Conservation (phyloP, 2,113 vertebrate species). For the Vulpes vulpes region DNA sequence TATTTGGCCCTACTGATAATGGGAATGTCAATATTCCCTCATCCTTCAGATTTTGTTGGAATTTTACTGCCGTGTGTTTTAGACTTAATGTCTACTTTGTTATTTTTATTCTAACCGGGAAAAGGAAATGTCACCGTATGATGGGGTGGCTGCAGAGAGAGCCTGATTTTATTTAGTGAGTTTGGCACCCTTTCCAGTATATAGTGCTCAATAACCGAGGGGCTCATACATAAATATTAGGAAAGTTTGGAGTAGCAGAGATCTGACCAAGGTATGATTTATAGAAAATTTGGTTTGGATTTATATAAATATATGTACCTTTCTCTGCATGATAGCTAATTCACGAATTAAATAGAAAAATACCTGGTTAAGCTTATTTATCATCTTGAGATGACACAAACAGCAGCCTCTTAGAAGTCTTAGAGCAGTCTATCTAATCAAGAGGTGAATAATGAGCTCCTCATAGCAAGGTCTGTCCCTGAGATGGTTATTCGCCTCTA, state of each 20-base stretch:
- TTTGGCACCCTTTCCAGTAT: neutral
- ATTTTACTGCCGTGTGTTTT: constrained; percentile 17
- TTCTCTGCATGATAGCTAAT: constrained; percentile 11
- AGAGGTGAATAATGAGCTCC: neutral
- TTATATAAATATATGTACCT: neutral
- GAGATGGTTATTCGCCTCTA: neutral
- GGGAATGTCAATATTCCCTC: neutral
- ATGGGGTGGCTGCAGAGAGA: neutral
- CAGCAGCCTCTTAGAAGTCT: neutral
- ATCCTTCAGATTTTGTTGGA: constrained; percentile 38
- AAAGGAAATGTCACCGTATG: neutral
- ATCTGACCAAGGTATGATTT: neutral
- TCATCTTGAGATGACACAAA: constrained; percentile 14
- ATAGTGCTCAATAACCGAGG: neutral
- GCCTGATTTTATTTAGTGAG: neutral
- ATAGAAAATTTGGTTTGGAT: constrained; percentile 24
- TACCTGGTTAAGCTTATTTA: neutral
- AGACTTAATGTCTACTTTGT: constrained; percentile 31
- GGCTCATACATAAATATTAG: neutral
- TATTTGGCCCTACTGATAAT: neutral
- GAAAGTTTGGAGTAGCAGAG: neutral
- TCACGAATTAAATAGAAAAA: constrained; percentile 39
- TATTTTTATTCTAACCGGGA: neutral
- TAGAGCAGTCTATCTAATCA: neutral
- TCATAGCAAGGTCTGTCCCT: neutral